phyloP scores from a whole-genome alignment of 2,888 invertebrate genomes.

The Hofmannophila pseudospretella region DNA sequence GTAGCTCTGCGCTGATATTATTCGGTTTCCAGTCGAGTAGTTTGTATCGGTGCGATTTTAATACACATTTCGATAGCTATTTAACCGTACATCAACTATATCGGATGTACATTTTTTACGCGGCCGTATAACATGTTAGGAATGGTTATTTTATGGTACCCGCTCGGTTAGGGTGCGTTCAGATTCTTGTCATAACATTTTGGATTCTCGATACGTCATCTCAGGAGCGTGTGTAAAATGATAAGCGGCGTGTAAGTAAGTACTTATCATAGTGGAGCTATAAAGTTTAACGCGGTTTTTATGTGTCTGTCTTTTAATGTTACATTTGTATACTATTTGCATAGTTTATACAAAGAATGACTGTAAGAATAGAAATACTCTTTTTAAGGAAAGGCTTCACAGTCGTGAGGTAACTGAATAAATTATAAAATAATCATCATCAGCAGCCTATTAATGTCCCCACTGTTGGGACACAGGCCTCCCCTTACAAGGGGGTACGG shows the following conservation, averaged over 20 bases:
- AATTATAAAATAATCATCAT: too few species aligned
- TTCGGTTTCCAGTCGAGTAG: constrained; percentile 70
- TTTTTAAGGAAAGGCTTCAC: too few species aligned
- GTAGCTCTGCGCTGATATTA: constrained; percentile 51
- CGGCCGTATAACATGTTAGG: constrained; percentile 67
- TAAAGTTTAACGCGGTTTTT: constrained; percentile 39
- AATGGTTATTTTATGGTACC: constrained; percentile 72
- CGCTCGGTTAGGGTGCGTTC: constrained; percentile 43
- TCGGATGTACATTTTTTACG: constrained; percentile 63
- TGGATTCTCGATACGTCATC: constrained; percentile 61
- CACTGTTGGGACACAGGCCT: too few species aligned
- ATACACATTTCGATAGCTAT: constrained; percentile 67
- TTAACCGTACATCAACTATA: constrained; percentile 58
- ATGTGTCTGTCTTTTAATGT: constrained; percentile 19
- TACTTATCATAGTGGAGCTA: constrained; percentile 35
- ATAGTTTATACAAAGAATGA: too few species aligned
- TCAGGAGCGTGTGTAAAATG: constrained; percentile 37
- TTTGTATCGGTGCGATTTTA: constrained; percentile 72
- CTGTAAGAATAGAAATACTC: too few species aligned
- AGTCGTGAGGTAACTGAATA: too few species aligned
- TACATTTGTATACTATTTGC: not conserved
- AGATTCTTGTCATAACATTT: constrained; percentile 73
- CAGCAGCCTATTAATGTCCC: too few species aligned
- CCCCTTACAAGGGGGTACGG: too few species aligned
- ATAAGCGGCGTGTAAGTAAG: constrained; percentile 43